phyloP scores from a whole-genome alignment of 1,140 invertebrate genomes.

The Chionoecetes opilio region DNA sequence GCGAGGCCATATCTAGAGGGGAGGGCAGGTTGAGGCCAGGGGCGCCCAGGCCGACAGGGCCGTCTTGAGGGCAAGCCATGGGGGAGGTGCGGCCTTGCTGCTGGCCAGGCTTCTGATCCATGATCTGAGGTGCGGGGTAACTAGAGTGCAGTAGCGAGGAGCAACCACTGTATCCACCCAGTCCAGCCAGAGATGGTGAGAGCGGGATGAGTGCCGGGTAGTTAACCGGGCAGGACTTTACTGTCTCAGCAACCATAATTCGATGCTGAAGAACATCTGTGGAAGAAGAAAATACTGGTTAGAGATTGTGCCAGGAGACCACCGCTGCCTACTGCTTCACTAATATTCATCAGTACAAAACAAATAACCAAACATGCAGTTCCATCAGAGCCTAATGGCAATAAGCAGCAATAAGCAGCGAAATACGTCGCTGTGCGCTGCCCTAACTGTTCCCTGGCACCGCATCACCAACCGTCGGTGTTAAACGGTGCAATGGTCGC shows the following conservation, averaged over 20 bases:
- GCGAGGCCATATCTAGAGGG: conserved; percentile 71
- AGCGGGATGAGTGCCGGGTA: conserved; percentile 81
- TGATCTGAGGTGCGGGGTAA: conserved; percentile 59
- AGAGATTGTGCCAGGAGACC: neutral
- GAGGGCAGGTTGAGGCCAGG: conserved; percentile 76
- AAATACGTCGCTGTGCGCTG: neutral
- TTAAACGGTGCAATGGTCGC: neutral
- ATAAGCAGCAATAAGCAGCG: too few species aligned
- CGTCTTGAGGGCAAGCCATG: conserved; percentile 55
- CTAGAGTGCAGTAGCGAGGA: conserved; percentile 85
- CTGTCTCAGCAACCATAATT: conserved; percentile 94
- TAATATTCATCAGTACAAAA: neutral
- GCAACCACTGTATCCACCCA: conserved; percentile 88
- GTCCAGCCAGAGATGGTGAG: conserved; percentile 87
- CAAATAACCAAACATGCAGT: neutral
- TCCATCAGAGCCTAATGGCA: neutral
- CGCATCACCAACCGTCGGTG: neutral
- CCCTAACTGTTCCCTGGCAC: neutral
- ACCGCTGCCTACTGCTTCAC: neutral
- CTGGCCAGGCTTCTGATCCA: conserved; percentile 71
- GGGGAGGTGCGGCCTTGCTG: conserved; percentile 70
- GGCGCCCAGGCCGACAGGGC: conserved; percentile 72
- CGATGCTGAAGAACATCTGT: conserved; percentile 89
- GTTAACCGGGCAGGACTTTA: conserved; percentile 83
- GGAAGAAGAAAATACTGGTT: conserved; percentile 82